Evolutionary conservation across 2,888 invertebrate species (phyloP).

Genomic region (Nesidiocoris tenuis): DNA sequence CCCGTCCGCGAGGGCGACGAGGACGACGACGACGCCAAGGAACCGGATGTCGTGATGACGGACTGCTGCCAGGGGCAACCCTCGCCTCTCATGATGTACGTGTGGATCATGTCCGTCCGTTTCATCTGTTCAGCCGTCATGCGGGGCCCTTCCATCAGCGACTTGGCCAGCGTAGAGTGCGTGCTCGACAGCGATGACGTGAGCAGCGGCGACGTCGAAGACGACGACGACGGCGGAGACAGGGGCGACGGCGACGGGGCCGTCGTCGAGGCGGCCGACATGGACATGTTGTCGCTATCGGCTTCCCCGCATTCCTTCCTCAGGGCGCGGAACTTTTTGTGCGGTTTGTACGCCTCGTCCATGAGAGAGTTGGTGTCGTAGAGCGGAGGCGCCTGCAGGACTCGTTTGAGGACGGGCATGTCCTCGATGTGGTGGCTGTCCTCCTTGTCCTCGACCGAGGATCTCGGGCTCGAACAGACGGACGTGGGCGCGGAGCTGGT

Average conservation of each 20-base stretch:
- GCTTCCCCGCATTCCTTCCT: constrained; percentile 80
- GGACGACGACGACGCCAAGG: background rate
- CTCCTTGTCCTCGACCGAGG: constrained; percentile 67
- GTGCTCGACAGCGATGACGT: constrained; percentile 75
- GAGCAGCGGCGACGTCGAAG: constrained; percentile 54
- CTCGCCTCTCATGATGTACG: constrained; percentile 73
- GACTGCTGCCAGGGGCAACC: constrained; percentile 57
- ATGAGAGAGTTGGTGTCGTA: constrained; percentile 87
- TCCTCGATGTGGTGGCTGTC: constrained; percentile 74
- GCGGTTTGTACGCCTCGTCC: constrained; percentile 94
- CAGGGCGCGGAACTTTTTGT: constrained; percentile 89
- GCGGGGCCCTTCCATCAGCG: constrained; percentile 87
- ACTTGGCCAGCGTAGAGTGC: constrained; percentile 85
- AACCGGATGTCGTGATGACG: constrained; percentile 44
- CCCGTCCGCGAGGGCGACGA: constrained; percentile 54
- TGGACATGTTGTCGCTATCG: constrained; percentile 58
- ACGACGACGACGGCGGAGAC: constrained; percentile 48
- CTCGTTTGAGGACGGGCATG: constrained; percentile 91
- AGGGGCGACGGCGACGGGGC: constrained; percentile 22
- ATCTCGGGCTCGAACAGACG: constrained; percentile 82
- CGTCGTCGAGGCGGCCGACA: constrained; percentile 45
- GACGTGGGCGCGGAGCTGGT: constrained; percentile 68
- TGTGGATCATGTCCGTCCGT: constrained; percentile 88
- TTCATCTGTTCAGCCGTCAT: constrained; percentile 92
- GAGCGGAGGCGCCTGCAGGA: constrained; percentile 86